Evolutionary conservation across 2,797 vertebrate species (phyloP), one percentile per base, ranked within the genome.

Genomic region (Lates japonicus): DNA sequence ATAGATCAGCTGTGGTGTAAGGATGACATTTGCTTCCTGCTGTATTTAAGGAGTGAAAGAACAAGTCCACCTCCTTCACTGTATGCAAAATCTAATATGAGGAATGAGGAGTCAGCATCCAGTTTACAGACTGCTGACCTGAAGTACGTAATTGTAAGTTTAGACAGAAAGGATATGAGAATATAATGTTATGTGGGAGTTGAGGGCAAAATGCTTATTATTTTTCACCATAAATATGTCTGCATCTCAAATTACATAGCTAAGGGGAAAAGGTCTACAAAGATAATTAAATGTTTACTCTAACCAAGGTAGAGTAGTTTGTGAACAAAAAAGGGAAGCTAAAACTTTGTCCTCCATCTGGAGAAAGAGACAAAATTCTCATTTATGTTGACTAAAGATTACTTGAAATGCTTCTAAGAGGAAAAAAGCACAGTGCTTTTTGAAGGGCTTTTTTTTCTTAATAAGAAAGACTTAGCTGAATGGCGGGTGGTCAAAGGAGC

Each of bases 271-370:
- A 33, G 16, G 17, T 48, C 35, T 35, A 19, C 16, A 37, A 4
- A 67, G 20, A 33, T 16, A 76, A 66, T 60, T 54, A 41, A 73
- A 58, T 46, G 46, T 62, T 71, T 75, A 71, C 55, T 85, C 67
- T 76, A 64, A 68, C 54, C 6, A 51, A 35, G 17, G 22, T 49
- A 37, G 61, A 70, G 42, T 33, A 69, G 35, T 46, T 71, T 72
- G 9, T 58, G 69, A 88, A 70, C 59, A 74, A 81, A 76, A 81
- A 76, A 54, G 48, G 51, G 44, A 76, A 72, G 49, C 9, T 29
- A 16, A 12, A 16, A 68, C 51, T 42, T 73, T 59, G 25, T 60
- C 11, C 46, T 74, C 49, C 11, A 49, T 44, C 42, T 55, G 22
- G 33, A 71, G 31, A 52, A 33, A 44, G 16, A 64, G 46, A 41